Base-by-base conservation (phyloP, 2,113 vertebrate species). In the Promerops cafer region DNA sequence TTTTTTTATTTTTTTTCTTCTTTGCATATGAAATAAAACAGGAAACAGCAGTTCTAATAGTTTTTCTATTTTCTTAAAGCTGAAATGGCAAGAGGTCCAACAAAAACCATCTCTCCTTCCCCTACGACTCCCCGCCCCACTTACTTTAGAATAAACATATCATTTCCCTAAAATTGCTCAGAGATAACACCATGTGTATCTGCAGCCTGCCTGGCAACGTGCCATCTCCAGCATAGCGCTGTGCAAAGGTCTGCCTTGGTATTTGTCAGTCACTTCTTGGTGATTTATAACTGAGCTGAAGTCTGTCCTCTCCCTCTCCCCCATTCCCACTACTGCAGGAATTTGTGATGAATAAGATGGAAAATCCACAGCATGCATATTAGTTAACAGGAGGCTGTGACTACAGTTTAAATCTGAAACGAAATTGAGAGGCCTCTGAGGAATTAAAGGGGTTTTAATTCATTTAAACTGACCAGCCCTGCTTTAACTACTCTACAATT, bases 331-430 rank as follows among this genome's bases (percentile, higher is more conserved):
- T 95, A 79, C 71, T 96, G 64, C 86, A 95, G 76, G 89, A 95
- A 95, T 96, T 90, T 93, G 61, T 96, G 92, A 96, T 95, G 81
- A 84, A 95, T 85, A 96, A 85, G 86, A 95, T 63, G 93, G 94
- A 96, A 95, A 96, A 95, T 89, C 91, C 90, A 75, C 94, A 93
- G 91, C 65, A 79, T 90, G 83, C 2, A 3, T 95, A 96, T 95
- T 96, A 95, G 75, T 70, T 95, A 96, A 84, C 91, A 84, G 72
- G 54, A 87, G 90, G 64, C 81, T 94, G 95, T 96, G 94, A 94
- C 95, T 94, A 89, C 60, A 83, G 83, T 79, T 97, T 60, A 95
- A 96, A 95, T 87, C 72, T 87, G 89, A 90, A 82, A 70, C 87
- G 88, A 94, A 97, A 95, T 87, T 14, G 57, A 94, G 84, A 95